These are phyloP conservation scores for Bombus haemorrhoidalis DNA, from an alignment of 1,140 invertebrate species.

Conservation along the genomic window DNA sequence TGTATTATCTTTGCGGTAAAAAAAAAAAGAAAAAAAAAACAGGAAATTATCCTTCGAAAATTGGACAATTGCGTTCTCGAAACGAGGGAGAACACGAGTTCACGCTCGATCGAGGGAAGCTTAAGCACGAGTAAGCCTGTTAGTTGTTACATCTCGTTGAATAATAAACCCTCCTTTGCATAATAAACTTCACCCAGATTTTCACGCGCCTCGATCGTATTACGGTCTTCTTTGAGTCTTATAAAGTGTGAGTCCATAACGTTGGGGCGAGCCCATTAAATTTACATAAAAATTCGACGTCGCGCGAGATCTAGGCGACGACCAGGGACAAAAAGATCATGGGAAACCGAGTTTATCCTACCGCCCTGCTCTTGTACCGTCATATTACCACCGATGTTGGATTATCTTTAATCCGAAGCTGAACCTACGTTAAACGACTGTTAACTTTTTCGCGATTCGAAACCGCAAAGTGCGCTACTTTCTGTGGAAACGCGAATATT, in stretches of 20 bases:
- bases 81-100: not conserved
- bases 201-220: constrained; percentile 33
- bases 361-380: not conserved
- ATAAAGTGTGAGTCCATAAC: constrained; percentile 44
- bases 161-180: constrained; percentile 49
- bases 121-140: constrained; percentile 38
- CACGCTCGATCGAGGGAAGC: constrained; percentile 16
- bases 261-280: constrained; percentile 31
- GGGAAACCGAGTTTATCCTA: constrained; percentile 1
- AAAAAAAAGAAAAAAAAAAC: no score
- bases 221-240: constrained; percentile 42
- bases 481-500: constrained; percentile 11
- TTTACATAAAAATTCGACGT: constrained; percentile 51
- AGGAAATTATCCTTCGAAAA: not conserved
- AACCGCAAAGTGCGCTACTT: not conserved
- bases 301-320: not conserved
- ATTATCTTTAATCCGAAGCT: constrained; percentile 16
- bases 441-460: not conserved
- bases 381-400: not conserved
- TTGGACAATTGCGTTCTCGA: not conserved
- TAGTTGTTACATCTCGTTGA: constrained; percentile 50
- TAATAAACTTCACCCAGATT: constrained; percentile 52
- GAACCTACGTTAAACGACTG: not conserved
- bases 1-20: not conserved
- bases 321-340: constrained; percentile 19